A percentile compares a stretch with the other conserved stretches of the same genome.
Conservation (phyloP, 2,888 invertebrate genomes). For the Stenchaetothrips biformis region DNA sequence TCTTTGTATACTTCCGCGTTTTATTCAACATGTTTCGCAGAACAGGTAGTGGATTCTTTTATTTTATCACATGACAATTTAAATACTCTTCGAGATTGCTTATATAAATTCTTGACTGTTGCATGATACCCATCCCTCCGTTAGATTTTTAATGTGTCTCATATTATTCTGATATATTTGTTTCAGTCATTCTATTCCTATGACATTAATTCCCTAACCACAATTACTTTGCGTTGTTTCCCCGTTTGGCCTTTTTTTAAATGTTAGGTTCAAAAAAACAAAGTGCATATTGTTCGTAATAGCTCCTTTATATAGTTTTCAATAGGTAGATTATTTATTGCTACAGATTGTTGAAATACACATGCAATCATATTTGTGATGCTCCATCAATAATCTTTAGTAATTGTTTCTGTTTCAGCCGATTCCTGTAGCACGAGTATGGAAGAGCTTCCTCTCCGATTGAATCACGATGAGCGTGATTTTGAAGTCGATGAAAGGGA, state of each 20-base stretch:
- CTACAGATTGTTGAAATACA: not conserved
- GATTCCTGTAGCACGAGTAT: conserved; percentile 31
- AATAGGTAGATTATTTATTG: too few relatives aligned
- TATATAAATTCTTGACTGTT: not conserved
- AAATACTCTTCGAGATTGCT: not conserved
- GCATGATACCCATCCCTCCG: not conserved
- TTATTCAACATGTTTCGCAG: not conserved
- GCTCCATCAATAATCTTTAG: not conserved
- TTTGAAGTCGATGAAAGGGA: conserved; percentile 49
- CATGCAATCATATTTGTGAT: not conserved
- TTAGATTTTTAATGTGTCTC: too few relatives aligned
- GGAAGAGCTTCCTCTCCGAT: conserved; percentile 46
- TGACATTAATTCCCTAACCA: not conserved
- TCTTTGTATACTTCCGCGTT: not conserved
- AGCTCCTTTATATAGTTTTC: too few relatives aligned
- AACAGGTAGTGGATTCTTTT: not conserved
- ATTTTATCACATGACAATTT: not conserved
- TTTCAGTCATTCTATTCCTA: not conserved
- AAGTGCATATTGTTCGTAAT: too few relatives aligned
- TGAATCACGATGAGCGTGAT: conserved; percentile 42
- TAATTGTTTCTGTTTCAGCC: not conserved
- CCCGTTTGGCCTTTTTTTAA: too few relatives aligned
- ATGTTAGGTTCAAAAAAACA: too few relatives aligned
- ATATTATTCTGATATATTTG: not conserved
- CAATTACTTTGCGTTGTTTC: not conserved